A percentile compares a stretch with the other conserved stretches of the same genome.
These are phyloP conservation scores for Delphinapterus leucas DNA, from an alignment of 2,113 vertebrate genomes.

Conservation along the genomic window DNA sequence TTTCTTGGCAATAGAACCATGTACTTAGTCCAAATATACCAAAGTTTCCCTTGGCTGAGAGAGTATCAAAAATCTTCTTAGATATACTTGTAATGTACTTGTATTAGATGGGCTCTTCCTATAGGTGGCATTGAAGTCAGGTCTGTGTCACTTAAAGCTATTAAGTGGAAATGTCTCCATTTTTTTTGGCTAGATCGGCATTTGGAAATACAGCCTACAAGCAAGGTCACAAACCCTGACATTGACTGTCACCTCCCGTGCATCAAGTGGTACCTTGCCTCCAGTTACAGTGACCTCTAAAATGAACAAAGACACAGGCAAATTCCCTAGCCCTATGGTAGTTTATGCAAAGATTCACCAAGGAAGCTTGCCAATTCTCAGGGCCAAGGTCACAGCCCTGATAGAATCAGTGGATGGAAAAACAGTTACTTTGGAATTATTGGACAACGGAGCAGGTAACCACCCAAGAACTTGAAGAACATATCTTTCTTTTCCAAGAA, in stretches of 20 bases:
- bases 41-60: neutral
- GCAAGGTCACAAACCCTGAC: slow-evolving; percentile 73
- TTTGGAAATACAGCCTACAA: slow-evolving; percentile 79
- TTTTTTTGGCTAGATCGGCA: slow-evolving; percentile 73
- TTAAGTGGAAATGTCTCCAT: slow-evolving; percentile 24
- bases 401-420: slow-evolving; percentile 75
- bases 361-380: slow-evolving; percentile 73
- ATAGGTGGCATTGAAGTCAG: neutral
- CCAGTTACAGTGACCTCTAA: slow-evolving; percentile 72
- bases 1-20: neutral
- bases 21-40: neutral
- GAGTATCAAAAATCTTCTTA: neutral
- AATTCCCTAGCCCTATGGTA: slow-evolving; percentile 73
- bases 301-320: slow-evolving; percentile 60
- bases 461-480: neutral
- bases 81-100: neutral
- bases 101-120: neutral
- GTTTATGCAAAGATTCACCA: slow-evolving; percentile 80
- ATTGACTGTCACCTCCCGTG: slow-evolving; percentile 79
- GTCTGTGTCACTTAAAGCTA: neutral
- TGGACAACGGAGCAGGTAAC: slow-evolving; percentile 84
- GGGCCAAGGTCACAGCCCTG: slow-evolving; percentile 78
- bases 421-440: slow-evolving; percentile 68
- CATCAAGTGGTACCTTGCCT: slow-evolving; percentile 66
- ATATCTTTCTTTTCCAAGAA: slow-evolving; percentile 10